Conservation (phyloP, 1,140 invertebrate species). For the Brachionus sp. region DNA sequence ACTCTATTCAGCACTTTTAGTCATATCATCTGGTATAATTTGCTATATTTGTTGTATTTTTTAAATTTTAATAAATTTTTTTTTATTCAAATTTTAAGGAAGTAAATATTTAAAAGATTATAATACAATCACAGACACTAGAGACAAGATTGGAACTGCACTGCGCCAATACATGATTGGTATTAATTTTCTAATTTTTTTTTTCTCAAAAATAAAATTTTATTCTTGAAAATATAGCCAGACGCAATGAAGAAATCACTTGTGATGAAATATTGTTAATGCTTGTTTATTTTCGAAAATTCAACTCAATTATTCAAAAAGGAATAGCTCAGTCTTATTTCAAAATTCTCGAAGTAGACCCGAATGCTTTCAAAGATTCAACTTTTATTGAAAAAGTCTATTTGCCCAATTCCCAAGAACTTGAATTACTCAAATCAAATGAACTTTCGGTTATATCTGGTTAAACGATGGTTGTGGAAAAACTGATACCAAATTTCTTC, state of each 20-base stretch:
- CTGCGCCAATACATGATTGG: conserved; percentile 38
- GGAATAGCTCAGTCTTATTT: conserved; percentile 4
- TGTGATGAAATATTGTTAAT: conserved; percentile 45
- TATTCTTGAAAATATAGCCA: neutral
- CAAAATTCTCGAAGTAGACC: conserved; percentile 21
- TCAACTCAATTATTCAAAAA: conserved; percentile 40
- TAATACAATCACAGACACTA: neutral
- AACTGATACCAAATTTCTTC: neutral
- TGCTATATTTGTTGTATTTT: neutral
- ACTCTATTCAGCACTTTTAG: conserved; percentile 6
- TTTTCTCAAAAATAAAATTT: neutral
- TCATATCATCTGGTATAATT: conserved; percentile 36
- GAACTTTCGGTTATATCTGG: neutral
- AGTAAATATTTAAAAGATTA: conserved; percentile 38
- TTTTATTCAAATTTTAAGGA: neutral
- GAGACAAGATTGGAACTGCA: conserved; percentile 41
- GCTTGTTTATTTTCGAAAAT: conserved; percentile 32
- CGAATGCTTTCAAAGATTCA: neutral
- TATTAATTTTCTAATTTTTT: neutral
- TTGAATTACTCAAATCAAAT: neutral
- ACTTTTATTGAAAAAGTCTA: conserved; percentile 27
- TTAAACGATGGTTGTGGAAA: neutral
- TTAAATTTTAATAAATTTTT: neutral
- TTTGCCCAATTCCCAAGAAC: neutral
- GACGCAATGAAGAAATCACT: conserved; percentile 40